phyloP scores from a whole-genome alignment of 2,797 vertebrate genomes.

The Sebastes steindachneri region DNA sequence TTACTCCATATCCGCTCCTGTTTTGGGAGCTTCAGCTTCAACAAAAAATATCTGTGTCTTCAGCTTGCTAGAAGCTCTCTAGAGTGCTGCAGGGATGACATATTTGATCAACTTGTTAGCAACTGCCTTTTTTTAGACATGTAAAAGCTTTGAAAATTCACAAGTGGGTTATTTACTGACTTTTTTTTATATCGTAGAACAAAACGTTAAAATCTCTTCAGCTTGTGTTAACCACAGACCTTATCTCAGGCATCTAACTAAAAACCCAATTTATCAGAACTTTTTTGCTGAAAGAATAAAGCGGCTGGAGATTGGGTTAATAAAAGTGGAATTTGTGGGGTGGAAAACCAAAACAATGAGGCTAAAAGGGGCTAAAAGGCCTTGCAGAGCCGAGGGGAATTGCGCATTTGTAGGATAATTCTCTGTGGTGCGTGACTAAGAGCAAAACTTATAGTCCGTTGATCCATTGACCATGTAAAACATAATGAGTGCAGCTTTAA shows the following conservation, averaged over 20 bases:
- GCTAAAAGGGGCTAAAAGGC: neutral
- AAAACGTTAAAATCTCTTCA: too few relatives aligned
- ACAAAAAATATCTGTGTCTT: neutral
- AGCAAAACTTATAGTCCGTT: neutral
- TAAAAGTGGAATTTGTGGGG: neutral
- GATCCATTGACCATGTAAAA: neutral
- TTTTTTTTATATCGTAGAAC: too few relatives aligned
- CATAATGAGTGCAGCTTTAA: neutral
- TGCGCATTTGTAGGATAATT: neutral
- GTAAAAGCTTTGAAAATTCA: too few relatives aligned
- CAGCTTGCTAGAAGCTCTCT: neutral
- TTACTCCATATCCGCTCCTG: neutral
- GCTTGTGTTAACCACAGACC: too few relatives aligned
- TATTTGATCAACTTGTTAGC: too few relatives aligned
- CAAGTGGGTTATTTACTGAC: too few relatives aligned
- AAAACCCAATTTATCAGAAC: neutral
- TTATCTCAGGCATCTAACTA: too few relatives aligned
- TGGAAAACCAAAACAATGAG: neutral
- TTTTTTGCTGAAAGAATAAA: neutral
- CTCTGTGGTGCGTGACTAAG: neutral
- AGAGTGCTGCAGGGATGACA: too few relatives aligned
- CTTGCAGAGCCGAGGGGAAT: too few relatives aligned
- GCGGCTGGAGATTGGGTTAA: neutral
- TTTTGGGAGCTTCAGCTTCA: neutral
- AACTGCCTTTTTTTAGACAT: too few relatives aligned